Evolutionary conservation across 2,888 invertebrate species (phyloP).

Genomic region (Boloria euphrosyne): DNA sequence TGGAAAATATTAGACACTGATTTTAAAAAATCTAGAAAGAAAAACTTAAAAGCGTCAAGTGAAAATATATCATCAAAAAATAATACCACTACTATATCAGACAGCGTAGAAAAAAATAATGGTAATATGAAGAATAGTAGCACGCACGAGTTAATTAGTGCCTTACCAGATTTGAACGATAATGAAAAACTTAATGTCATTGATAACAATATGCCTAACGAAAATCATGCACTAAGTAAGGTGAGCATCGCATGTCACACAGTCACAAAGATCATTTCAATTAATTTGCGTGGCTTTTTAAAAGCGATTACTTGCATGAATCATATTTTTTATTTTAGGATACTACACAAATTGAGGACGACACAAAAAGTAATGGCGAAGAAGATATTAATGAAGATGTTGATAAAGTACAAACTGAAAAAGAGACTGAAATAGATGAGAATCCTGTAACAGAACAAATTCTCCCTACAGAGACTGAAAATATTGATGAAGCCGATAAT

Average conservation of each 20-base stretch:
- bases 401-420: constrained; percentile 35
- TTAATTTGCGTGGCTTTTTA: constrained; percentile 76
- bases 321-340: constrained; percentile 37
- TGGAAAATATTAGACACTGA: constrained; percentile 85
- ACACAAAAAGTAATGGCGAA: constrained; percentile 9
- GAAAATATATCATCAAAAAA: constrained; percentile 77
- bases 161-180: constrained; percentile 72
- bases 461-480: constrained; percentile 42
- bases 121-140: constrained; percentile 71
- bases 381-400: constrained; percentile 18
- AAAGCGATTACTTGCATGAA: constrained; percentile 74
- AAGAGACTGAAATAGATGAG: constrained; percentile 24
- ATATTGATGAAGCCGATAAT: constrained; percentile 45
- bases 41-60: constrained; percentile 64
- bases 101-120: constrained; percentile 58
- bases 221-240: constrained; percentile 54
- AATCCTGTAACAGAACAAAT: constrained; percentile 28
- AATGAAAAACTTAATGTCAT: constrained; percentile 42
- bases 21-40: constrained; percentile 68
- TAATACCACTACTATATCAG: constrained; percentile 69
- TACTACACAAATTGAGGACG: constrained; percentile 21
- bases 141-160: constrained; percentile 72
- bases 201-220: constrained; percentile 44
- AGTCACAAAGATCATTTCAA: constrained; percentile 53
- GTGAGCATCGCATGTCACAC: constrained; percentile 64